These are phyloP conservation scores for Hemibagrus wyckioides DNA, from an alignment of 2,113 vertebrate species.

Conservation along the genomic window DNA sequence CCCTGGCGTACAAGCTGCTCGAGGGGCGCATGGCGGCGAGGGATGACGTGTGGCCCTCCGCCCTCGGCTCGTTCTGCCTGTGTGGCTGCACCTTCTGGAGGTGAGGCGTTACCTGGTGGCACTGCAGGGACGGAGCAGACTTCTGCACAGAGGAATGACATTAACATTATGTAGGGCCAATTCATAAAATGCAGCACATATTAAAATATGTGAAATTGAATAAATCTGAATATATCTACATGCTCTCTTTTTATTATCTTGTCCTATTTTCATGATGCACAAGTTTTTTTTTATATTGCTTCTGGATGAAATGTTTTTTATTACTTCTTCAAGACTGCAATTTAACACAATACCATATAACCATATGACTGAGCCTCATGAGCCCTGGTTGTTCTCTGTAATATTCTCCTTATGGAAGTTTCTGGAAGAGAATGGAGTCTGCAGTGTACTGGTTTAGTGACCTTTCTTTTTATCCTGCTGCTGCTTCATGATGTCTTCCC, in stretches of 20 bases:
- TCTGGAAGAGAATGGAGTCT: not conserved
- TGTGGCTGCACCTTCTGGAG: constrained; percentile 79
- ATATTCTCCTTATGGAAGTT: not conserved
- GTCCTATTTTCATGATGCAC: not conserved
- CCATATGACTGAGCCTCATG: not conserved
- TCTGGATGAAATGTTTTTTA: not conserved
- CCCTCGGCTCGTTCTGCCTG: constrained; percentile 80
- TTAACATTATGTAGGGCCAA: not conserved
- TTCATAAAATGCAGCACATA: not conserved
- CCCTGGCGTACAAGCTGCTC: constrained; percentile 92
- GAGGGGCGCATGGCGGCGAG: constrained; percentile 86
- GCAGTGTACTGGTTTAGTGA: constrained; percentile 50
- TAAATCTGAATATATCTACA: not conserved
- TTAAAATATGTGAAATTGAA: not conserved
- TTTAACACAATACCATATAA: not conserved
- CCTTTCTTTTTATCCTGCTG: constrained; percentile 83
- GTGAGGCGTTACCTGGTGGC: constrained; percentile 76
- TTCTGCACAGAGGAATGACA: constrained; percentile 56
- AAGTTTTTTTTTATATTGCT: not conserved
- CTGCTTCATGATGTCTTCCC: constrained; percentile 74
- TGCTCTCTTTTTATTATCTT: not conserved
- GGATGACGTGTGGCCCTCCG: constrained; percentile 82
- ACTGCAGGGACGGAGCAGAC: constrained; percentile 65
- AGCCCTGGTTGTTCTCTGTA: not conserved
- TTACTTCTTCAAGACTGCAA: not conserved